These are phyloP conservation scores for Hermetia illucens DNA, from an alignment of 1,140 invertebrate genomes.

Conservation along the genomic window DNA sequence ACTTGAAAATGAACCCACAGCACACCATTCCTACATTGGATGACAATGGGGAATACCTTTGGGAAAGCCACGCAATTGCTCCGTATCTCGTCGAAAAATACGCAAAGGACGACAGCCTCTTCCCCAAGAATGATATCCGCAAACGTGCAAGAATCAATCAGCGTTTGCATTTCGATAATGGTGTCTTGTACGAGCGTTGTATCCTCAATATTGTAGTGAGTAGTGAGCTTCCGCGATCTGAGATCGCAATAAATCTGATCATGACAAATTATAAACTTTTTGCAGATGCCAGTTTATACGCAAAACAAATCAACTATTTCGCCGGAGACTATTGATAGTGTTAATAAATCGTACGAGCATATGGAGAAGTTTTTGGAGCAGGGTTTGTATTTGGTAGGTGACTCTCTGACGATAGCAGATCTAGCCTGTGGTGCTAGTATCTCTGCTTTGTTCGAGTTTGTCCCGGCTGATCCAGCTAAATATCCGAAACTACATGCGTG, in stretches of 20 bases:
- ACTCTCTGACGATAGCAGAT: slow-evolving; percentile 31
- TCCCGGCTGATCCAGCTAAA: slow-evolving; percentile 7
- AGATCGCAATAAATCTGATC: no score
- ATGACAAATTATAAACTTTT: no score
- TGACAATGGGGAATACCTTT: slow-evolving; percentile 2
- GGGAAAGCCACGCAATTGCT: slow-evolving; percentile 10
- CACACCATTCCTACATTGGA: slow-evolving; percentile 12
- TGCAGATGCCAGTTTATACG: no score
- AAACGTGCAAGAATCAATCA: slow-evolving; percentile 33
- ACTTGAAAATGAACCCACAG: slow-evolving; percentile 14
- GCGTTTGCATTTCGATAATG: slow-evolving; percentile 33
- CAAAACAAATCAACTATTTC: no score
- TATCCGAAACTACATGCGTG: slow-evolving; percentile 11
- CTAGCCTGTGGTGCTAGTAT: slow-evolving; percentile 31
- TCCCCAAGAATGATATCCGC: slow-evolving; percentile 34
- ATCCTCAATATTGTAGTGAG: slow-evolving; percentile 12
- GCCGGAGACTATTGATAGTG: slow-evolving; percentile 6
- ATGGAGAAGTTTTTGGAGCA: slow-evolving; percentile 30
- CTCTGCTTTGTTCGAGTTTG: slow-evolving; percentile 6
- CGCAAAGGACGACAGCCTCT: slow-evolving; percentile 24
- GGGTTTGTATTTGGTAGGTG: slow-evolving; percentile 21
- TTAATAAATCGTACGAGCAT: slow-evolving; percentile 28
- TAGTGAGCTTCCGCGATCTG: background rate
- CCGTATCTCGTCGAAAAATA: slow-evolving; percentile 10
- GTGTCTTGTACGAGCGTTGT: slow-evolving; percentile 30